These are phyloP conservation scores for Marisa cornuarietis DNA, from an alignment of 1,140 invertebrate species.

Conservation along the genomic window DNA sequence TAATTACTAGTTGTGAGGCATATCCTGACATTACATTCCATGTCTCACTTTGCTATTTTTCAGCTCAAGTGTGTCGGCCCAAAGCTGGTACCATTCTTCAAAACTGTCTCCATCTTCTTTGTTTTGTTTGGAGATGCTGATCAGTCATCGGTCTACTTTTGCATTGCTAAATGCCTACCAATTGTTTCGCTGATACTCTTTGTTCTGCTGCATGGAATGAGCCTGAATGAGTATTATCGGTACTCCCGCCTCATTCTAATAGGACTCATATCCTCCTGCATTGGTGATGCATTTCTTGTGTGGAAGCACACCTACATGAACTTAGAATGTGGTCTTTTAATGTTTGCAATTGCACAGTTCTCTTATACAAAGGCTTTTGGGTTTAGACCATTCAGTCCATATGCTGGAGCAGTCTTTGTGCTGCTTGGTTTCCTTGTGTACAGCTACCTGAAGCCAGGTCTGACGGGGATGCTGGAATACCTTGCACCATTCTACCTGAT, in stretches of 20 bases:
- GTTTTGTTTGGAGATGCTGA: slow-evolving; percentile 72
- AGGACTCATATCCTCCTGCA: slow-evolving; percentile 82
- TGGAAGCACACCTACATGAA: slow-evolving; percentile 72
- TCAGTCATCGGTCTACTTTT: slow-evolving; percentile 71
- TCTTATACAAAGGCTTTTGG: slow-evolving; percentile 86
- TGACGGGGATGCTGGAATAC: slow-evolving; percentile 52
- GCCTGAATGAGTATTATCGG: slow-evolving; percentile 76
- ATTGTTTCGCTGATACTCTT: slow-evolving; percentile 85
- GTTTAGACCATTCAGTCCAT: slow-evolving; percentile 76
- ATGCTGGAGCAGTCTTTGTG: slow-evolving; percentile 67
- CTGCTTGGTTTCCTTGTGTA: slow-evolving; percentile 47
- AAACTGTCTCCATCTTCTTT: slow-evolving; percentile 87
- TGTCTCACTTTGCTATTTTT: slow-evolving; percentile 54
- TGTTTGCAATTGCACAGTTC: slow-evolving; percentile 83
- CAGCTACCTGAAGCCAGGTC: slow-evolving; percentile 44
- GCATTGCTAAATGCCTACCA: slow-evolving; percentile 86
- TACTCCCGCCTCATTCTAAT: slow-evolving; percentile 76
- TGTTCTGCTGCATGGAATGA: slow-evolving; percentile 81
- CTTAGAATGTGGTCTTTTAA: slow-evolving; percentile 81
- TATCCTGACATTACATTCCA: too few species aligned
- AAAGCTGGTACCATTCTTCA: slow-evolving; percentile 88
- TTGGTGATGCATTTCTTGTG: slow-evolving; percentile 85
- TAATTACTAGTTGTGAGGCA: too few species aligned
- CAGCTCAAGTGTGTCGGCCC: slow-evolving; percentile 79
- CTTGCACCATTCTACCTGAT: slow-evolving; percentile 77